Base-by-base conservation (phyloP, 2,888 invertebrate species). In the Nycteola revayana region DNA sequence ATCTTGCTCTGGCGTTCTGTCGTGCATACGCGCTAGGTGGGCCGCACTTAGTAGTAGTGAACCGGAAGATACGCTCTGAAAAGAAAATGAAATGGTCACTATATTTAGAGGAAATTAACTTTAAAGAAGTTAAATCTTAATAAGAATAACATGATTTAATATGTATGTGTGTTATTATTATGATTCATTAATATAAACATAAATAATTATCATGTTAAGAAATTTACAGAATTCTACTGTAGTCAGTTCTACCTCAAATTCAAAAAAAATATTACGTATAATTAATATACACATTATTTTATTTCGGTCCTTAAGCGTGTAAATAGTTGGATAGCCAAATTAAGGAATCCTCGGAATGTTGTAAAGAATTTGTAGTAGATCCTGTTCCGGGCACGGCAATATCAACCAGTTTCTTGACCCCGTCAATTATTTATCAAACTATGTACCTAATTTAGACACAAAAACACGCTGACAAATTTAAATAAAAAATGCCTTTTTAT, bases 21-120 rank as follows among this genome's bases (percentile, higher is more conserved):
- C 90, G 54, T 90, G 89, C 73, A 91, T 86, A 49, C 90, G 90
- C 14, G 90, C 91, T 51, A 92, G 82, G 79, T 95, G 94, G 25
- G 94, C 95, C 42, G 95, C 94, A 52, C 94, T 95, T 66, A 96
- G 76, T 48, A 96, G 88, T 60, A 95, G 77, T 39, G 95, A 95
- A 48, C 95, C 95, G 45, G 95, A 95, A 65, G 93, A 93, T 51
- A 92, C 94, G 78, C 95, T 95, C 95, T 95, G 90, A 28, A 90
- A 91, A 7, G 39, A 37, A 45, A 49, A 50, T 10, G 10, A 17
- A 7, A 18, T n/a, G n/a, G n/a, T n/a, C n/a, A n/a, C n/a, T n/a
- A n/a, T n/a, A n/a, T n/a, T n/a, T n/a, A n/a, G n/a, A n/a, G n/a
- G n/a, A n/a, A n/a, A n/a, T n/a, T n/a, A n/a, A n/a, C n/a, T n/a